phyloP scores from a whole-genome alignment of 2,113 vertebrate species.

The Chaetodon trifascialis region DNA sequence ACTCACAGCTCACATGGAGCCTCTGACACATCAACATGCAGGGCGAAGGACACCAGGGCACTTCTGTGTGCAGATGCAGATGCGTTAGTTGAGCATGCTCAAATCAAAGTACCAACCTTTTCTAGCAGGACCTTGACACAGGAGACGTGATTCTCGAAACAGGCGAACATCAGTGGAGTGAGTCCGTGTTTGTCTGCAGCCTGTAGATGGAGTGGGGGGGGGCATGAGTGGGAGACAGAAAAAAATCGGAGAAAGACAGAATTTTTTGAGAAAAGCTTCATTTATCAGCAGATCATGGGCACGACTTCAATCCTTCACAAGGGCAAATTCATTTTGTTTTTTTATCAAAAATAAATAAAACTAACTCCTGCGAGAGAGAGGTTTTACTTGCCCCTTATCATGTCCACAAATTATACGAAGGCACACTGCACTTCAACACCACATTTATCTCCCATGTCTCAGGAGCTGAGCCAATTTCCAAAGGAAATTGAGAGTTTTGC shows the following conservation, averaged over 20 bases:
- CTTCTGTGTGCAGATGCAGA: slow-evolving; percentile 6
- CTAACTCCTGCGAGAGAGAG: not conserved
- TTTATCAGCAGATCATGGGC: slow-evolving; percentile 7
- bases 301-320: not conserved
- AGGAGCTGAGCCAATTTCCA: not conserved
- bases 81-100: not conserved
- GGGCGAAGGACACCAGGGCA: slow-evolving; percentile 27
- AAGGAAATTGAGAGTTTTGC: not conserved
- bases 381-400: slow-evolving; percentile 37
- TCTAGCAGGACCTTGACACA: slow-evolving; percentile 96
- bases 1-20: slow-evolving; percentile 27
- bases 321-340: not conserved
- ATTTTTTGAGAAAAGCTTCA: not conserved
- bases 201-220: slow-evolving; percentile 72
- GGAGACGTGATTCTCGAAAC: slow-evolving; percentile 89
- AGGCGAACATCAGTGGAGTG: slow-evolving; percentile 93
- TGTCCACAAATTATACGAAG: slow-evolving; percentile 28
- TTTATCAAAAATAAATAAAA: slow-evolving; percentile 29
- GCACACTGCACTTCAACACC: not conserved
- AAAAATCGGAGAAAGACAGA: not conserved
- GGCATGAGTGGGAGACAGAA: not conserved
- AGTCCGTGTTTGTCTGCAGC: slow-evolving; percentile 94
- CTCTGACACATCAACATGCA: slow-evolving; percentile 37
- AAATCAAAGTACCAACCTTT: slow-evolving; percentile 86
- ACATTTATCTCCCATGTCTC: slow-evolving; percentile 42